phyloP scores from a whole-genome alignment of 2,888 invertebrate species.

The Apeira syringaria region DNA sequence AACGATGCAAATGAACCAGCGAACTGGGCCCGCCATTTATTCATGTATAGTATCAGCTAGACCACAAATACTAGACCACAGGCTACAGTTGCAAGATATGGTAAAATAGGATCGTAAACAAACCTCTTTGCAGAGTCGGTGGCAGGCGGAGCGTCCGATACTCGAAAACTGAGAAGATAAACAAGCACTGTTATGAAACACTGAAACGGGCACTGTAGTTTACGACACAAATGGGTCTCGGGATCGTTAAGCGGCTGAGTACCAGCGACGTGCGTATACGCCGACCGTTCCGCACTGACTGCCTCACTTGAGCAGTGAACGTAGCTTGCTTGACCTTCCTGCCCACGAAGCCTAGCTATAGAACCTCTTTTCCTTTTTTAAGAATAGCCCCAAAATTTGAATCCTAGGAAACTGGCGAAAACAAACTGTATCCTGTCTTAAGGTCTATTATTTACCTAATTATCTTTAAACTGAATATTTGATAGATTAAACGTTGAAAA shows the following conservation, averaged over 20 bases:
- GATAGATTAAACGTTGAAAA: no score
- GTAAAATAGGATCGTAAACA: slow-evolving; percentile 47
- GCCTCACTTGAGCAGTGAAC: slow-evolving; percentile 60
- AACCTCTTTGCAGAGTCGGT: slow-evolving; percentile 67
- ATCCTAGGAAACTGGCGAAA: no score
- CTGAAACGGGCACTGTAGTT: slow-evolving; percentile 67
- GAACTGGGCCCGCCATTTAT: slow-evolving; percentile 50
- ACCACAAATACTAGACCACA: slow-evolving; percentile 42
- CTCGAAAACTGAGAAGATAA: slow-evolving; percentile 57
- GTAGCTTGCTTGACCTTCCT: slow-evolving; percentile 75
- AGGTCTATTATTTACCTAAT: no score
- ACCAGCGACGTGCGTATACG: slow-evolving; percentile 65
- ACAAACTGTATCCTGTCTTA: no score
- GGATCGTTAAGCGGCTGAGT: slow-evolving; percentile 48
- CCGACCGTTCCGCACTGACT: slow-evolving; percentile 74
- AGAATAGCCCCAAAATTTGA: no score
- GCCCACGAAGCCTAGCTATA: slow-evolving; percentile 69
- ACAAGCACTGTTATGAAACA: slow-evolving; percentile 72
- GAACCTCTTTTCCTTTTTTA: slow-evolving; percentile 63
- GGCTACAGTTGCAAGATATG: slow-evolving; percentile 24
- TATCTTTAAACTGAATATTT: no score
- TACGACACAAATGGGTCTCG: slow-evolving; percentile 61
- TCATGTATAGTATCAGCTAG: slow-evolving; percentile 51
- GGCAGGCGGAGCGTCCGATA: slow-evolving; percentile 47
- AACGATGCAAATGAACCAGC: slow-evolving; percentile 65